phyloP scores from a whole-genome alignment of 2,797 vertebrate species.

The Apogon hyalosoma region DNA sequence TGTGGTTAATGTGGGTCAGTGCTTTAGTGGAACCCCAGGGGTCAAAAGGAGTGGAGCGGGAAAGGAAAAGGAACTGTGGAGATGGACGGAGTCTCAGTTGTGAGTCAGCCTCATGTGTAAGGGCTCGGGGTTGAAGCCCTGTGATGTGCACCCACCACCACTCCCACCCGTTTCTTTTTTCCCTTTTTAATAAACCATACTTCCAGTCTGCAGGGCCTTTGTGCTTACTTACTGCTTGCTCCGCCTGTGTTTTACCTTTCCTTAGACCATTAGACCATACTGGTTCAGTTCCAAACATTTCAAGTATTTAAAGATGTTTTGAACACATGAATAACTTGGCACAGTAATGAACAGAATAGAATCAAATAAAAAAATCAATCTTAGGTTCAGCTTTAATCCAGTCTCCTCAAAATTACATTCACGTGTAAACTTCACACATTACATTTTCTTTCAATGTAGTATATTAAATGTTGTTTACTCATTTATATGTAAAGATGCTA shows the following conservation, averaged over 20 bases:
- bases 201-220: slow-evolving; percentile 21
- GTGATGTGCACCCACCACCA: slow-evolving; percentile 14
- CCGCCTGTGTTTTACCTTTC: background rate
- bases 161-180: slow-evolving; percentile 6
- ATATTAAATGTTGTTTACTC: too few species aligned
- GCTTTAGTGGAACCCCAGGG: slow-evolving; percentile 51
- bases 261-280: background rate
- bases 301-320: background rate
- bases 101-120: slow-evolving; percentile 32
- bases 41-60: slow-evolving; percentile 36
- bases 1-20: slow-evolving; percentile 71
- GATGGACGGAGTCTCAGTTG: slow-evolving; percentile 33
- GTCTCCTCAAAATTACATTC: too few species aligned
- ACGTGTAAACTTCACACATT: too few species aligned
- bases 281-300: slow-evolving; percentile 16
- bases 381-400: too few species aligned
- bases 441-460: too few species aligned
- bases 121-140: slow-evolving; percentile 37
- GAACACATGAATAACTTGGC: background rate
- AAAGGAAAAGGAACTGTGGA: slow-evolving; percentile 8
- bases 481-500: too few species aligned
- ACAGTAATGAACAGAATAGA: too few species aligned
- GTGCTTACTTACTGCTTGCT: slow-evolving; percentile 2
- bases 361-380: too few species aligned
- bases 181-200: slow-evolving; percentile 51